These are phyloP conservation scores for Pterostichus madidus DNA, from an alignment of 2,888 invertebrate genomes.

Conservation along the genomic window DNA sequence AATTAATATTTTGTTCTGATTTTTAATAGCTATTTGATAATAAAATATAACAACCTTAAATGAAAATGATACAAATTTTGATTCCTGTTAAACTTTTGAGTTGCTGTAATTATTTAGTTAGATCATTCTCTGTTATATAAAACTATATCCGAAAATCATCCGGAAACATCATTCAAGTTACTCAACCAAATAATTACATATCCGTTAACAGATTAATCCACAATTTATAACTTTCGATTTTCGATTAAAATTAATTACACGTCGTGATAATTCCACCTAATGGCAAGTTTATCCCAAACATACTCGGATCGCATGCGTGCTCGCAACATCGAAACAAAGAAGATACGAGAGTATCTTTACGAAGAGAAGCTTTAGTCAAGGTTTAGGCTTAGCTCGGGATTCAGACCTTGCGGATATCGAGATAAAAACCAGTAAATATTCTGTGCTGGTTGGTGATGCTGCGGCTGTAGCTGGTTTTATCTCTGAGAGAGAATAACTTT, in stretches of 20 bases:
- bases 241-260: background rate
- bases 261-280: background rate
- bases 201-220: constrained; percentile 6
- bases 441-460: background rate
- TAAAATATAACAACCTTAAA: too few relatives aligned
- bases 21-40: too few relatives aligned
- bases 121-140: too few relatives aligned
- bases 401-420: background rate
- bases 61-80: too few relatives aligned
- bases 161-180: background rate
- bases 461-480: background rate
- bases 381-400: too few relatives aligned
- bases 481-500: background rate
- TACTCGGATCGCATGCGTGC: too few relatives aligned
- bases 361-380: too few relatives aligned
- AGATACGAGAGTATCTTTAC: too few relatives aligned
- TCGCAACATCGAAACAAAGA: too few relatives aligned
- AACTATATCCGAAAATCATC: constrained; percentile 16
- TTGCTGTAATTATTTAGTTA: too few relatives aligned
- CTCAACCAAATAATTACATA: constrained; percentile 7
- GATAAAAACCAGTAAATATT: constrained; percentile 31
- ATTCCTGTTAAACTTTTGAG: too few relatives aligned
- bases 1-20: too few relatives aligned
- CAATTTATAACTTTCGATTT: constrained; percentile 10
- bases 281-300: background rate